Evolutionary conservation across 2,888 invertebrate species (phyloP), one percentile per base, ranked within the genome.

Genomic region (Orchesellides sinensis): DNA sequence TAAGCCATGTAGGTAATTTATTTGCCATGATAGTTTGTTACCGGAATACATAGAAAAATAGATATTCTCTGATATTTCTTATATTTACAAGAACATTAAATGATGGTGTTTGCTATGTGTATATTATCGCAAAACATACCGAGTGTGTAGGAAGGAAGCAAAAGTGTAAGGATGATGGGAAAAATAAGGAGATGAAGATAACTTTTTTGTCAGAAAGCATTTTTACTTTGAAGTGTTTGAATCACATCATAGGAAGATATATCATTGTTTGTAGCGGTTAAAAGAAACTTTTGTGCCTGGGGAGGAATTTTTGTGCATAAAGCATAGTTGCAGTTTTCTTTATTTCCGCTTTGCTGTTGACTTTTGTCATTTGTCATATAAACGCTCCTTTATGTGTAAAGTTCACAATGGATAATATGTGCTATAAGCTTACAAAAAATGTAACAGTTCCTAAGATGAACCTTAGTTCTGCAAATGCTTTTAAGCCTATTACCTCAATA

Each of bases 31-130:
- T 40, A 5, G 54, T 73, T 61, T 73, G 73, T 73, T 73, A 73
- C 73, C 73, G 73, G 73, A 73, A 73, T 35, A 25, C 73, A 61
- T 27, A 19, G 47, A 73, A 73, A 73, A 73, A 72, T 32, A 19
- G 45, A 59, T 72, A n/a, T 45, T n/a, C 17, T 25, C 47, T n/a
- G n/a, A n/a, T n/a, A n/a, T n/a, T n/a, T n/a, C n/a, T n/a, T n/a
- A n/a, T n/a, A n/a, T n/a, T n/a, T n/a, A n/a, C n/a, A n/a, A n/a
- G n/a, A 17, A 17, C 2, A 4, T 49, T 17, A 40, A 40, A 2
- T 17, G 17, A 21, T n/a, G 25, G 3, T 4, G 25, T 8, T 56
- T 23, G 4, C 5, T 54, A 54, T 23, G 54, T 25, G 54, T 14
- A 54, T 21, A 5, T 54, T 54, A 5, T 49, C n/a, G 19, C 40